phyloP scores from a whole-genome alignment of 1,140 invertebrate species.

The Gonatopus flavifemur region DNA sequence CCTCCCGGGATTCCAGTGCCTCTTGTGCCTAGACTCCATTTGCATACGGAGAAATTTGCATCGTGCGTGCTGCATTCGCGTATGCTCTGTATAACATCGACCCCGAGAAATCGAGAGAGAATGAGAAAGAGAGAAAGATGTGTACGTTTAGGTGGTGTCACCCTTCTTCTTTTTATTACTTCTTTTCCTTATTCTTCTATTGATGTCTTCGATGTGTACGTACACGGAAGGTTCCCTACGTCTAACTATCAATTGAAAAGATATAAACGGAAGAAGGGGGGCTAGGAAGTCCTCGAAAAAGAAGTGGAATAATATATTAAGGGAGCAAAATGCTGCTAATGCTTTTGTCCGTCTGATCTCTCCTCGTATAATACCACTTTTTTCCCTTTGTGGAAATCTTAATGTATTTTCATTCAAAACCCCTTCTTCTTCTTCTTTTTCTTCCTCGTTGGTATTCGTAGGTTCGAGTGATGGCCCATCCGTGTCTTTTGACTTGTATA shows the following conservation, averaged over 20 bases:
- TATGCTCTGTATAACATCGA: constrained; percentile 15
- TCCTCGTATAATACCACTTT: constrained; percentile 39
- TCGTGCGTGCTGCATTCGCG: constrained; percentile 48
- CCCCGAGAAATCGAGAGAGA: neutral
- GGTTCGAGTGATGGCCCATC: constrained; percentile 9
- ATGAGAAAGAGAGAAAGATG: neutral
- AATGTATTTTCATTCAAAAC: constrained; percentile 35
- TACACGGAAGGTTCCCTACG: too few species aligned
- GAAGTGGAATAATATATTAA: constrained; percentile 58
- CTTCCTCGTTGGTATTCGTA: neutral
- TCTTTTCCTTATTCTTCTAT: constrained; percentile 1
- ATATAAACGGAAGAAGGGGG: constrained; percentile 31
- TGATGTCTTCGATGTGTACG: constrained; percentile 18
- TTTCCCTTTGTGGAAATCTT: constrained; percentile 43
- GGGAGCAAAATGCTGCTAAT: constrained; percentile 54
- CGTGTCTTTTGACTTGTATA: neutral
- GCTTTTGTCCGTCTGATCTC: constrained; percentile 38
- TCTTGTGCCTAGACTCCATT: too few species aligned
- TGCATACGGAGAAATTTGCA: constrained; percentile 58
- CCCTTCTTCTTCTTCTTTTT: constrained; percentile 9
- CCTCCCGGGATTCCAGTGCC: too few species aligned
- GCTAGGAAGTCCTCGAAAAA: constrained; percentile 32
- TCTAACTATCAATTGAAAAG: constrained; percentile 50
- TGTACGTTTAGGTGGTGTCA: too few species aligned
- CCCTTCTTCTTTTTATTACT: neutral